Percentiles rank a stretch among this genome's conserved stretches.
Conservation (phyloP, 2,113 vertebrate genomes). For the Peromyscus californicus region DNA sequence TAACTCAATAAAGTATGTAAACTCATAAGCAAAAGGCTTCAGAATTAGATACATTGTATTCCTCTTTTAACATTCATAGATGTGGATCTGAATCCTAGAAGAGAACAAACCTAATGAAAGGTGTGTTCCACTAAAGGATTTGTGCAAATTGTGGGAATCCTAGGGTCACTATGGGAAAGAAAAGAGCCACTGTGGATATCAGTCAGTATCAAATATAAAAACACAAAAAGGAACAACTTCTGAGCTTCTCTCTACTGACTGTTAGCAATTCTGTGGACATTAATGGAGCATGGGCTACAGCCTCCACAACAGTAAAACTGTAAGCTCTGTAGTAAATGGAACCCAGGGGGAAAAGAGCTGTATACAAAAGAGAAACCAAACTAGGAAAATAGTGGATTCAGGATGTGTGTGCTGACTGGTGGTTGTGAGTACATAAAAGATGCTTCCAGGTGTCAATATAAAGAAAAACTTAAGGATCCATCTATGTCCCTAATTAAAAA, state of each 20-base stretch:
- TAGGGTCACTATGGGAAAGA: background rate
- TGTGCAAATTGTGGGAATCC: background rate
- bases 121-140: background rate
- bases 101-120: background rate
- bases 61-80: background rate
- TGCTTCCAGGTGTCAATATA: background rate
- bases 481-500: background rate
- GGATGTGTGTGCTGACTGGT: background rate
- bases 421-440: background rate
- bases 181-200: background rate
- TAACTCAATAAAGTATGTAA: background rate
- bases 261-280: background rate
- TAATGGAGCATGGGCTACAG: background rate
- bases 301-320: background rate
- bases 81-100: background rate
- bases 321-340: background rate
- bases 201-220: background rate
- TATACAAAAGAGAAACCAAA: background rate
- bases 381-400: background rate
- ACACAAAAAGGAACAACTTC: background rate
- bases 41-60: background rate
- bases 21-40: background rate
- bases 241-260: background rate
- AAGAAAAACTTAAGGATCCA: background rate
- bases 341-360: background rate